These are phyloP conservation scores for Trisateles emortualis DNA, from an alignment of 2,888 invertebrate species.

Conservation along the genomic window DNA sequence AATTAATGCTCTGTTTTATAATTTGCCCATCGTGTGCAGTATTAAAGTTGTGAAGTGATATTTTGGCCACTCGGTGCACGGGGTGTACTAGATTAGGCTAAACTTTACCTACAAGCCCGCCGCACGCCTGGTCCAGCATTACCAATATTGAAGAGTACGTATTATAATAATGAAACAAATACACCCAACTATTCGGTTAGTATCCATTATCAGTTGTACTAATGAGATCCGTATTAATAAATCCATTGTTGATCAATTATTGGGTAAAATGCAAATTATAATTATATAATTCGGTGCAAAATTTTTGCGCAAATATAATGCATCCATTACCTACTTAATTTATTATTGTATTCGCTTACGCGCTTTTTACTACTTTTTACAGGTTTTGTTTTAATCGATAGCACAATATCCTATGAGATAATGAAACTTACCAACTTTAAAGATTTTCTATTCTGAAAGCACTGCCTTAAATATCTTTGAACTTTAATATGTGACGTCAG, in stretches of 20 bases:
- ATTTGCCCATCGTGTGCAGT: conserved; percentile 64
- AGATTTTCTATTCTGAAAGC: too few species aligned
- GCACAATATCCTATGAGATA: too few species aligned
- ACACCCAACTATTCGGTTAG: too few species aligned
- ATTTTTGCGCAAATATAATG: too few species aligned
- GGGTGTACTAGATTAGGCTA: conserved; percentile 37
- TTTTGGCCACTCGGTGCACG: conserved; percentile 57
- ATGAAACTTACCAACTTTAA: too few species aligned
- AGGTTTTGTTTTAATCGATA: too few species aligned
- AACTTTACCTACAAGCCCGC: conserved; percentile 32
- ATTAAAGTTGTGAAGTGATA: conserved; percentile 64
- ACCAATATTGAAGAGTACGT: conserved; percentile 9
- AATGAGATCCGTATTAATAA: background rate
- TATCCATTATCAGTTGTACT: background rate
- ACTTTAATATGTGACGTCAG: background rate
- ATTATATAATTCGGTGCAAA: too few species aligned
- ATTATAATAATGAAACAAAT: background rate
- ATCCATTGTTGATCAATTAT: background rate
- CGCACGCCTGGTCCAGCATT: background rate
- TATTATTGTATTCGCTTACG: too few species aligned
- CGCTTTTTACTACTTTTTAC: too few species aligned
- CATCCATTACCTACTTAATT: too few species aligned
- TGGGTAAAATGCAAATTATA: background rate
- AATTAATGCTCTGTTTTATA: conserved; percentile 75
- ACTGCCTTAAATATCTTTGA: too few species aligned